These are phyloP conservation scores for Cranoglanis bouderius DNA, from an alignment of 2,113 vertebrate genomes.

Conservation along the genomic window DNA sequence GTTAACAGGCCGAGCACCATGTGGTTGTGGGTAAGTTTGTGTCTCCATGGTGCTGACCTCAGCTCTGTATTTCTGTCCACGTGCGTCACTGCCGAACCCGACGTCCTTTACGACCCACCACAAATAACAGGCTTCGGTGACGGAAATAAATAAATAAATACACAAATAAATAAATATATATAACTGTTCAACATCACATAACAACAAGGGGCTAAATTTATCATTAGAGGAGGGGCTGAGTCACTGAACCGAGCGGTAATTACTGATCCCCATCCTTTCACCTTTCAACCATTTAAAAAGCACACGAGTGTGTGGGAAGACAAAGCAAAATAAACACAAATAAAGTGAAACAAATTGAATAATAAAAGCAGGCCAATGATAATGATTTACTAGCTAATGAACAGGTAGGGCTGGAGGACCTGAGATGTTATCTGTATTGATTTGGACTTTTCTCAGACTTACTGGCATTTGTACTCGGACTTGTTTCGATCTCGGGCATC, in stretches of 20 bases:
- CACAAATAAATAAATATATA: conserved; percentile 22
- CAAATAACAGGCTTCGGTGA: conserved; percentile 72
- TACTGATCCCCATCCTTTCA: neutral
- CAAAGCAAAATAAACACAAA: neutral
- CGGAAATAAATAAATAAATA: conserved; percentile 64
- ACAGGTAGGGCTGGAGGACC: neutral
- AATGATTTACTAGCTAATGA: neutral
- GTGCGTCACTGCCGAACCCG: conserved; percentile 69
- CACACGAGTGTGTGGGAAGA: neutral
- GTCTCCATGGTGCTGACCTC: conserved; percentile 58
- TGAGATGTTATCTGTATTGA: neutral
- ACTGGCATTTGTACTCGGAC: too few species aligned
- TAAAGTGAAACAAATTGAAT: neutral
- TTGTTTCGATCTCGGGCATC: too few species aligned
- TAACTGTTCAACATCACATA: conserved; percentile 53
- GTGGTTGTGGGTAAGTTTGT: conserved; percentile 48
- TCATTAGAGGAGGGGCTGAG: conserved; percentile 20
- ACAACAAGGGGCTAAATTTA: conserved; percentile 53
- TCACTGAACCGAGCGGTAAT: neutral
- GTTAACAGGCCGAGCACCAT: conserved; percentile 25
- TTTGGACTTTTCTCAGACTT: too few species aligned
- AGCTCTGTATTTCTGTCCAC: conserved; percentile 63
- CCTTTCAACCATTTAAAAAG: neutral
- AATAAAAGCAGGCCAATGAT: neutral
- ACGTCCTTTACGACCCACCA: conserved; percentile 65